Evolutionary conservation across 2,113 vertebrate genomes (phyloP).

Genomic region (Isichthys henryi): DNA sequence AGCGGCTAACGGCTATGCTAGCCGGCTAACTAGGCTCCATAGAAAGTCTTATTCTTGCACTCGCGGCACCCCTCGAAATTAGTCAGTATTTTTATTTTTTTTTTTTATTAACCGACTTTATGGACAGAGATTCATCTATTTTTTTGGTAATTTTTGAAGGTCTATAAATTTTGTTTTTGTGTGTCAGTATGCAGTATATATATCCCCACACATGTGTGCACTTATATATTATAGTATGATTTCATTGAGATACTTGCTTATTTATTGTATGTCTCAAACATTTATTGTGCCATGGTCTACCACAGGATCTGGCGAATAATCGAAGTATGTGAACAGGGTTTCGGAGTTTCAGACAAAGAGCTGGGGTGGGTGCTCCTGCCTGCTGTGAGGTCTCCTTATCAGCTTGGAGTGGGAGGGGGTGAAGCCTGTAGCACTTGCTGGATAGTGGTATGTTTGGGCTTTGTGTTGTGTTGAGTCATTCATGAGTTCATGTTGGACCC

Average conservation of each 20-base stretch:
- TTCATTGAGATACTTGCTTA: neutral
- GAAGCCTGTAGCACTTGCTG: neutral
- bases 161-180: neutral
- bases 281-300: neutral
- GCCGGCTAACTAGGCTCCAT: neutral
- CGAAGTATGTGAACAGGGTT: neutral
- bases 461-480: neutral
- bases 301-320: neutral
- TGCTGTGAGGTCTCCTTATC: neutral
- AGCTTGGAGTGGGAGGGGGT: neutral
- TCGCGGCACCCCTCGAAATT: neutral
- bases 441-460: neutral
- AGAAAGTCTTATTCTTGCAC: neutral
- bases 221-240: neutral
- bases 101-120: neutral
- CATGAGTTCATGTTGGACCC: neutral
- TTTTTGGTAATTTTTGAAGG: neutral
- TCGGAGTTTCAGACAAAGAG: neutral
- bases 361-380: neutral
- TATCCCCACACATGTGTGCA: neutral
- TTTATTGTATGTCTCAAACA: neutral
- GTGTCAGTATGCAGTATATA: neutral
- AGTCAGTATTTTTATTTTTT: neutral
- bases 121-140: neutral
- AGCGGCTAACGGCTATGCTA: neutral